phyloP scores from a whole-genome alignment of 2,888 invertebrate species.

The Euplagia quadripunctaria region DNA sequence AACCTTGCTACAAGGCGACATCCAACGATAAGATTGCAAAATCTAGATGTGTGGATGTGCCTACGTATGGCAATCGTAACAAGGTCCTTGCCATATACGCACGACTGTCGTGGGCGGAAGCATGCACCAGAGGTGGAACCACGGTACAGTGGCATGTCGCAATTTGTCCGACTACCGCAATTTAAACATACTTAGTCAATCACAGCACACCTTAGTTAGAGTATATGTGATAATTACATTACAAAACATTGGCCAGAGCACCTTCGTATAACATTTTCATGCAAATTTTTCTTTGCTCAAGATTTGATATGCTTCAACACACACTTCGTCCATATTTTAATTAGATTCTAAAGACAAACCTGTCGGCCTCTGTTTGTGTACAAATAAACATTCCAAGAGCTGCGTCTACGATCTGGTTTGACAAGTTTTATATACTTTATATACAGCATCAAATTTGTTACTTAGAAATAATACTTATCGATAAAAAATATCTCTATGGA shows the following conservation, averaged over 20 bases:
- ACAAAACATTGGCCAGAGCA: slow-evolving; percentile 19
- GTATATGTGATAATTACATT: slow-evolving; percentile 19
- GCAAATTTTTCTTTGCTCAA: slow-evolving; percentile 33
- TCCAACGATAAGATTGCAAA: slow-evolving; percentile 63
- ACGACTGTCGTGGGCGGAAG: slow-evolving; percentile 78
- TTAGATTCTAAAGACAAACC: slow-evolving; percentile 62
- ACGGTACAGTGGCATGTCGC: slow-evolving; percentile 56
- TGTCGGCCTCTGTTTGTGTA: slow-evolving; percentile 57
- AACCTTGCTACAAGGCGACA: slow-evolving; percentile 66
- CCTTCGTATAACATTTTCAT: slow-evolving; percentile 19
- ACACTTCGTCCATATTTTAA: slow-evolving; percentile 50
- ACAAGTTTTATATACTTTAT: slow-evolving; percentile 43
- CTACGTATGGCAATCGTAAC: slow-evolving; percentile 69
- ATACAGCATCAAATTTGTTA: slow-evolving; percentile 37
- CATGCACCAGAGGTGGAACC: slow-evolving; percentile 61
- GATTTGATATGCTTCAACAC: slow-evolving; percentile 27
- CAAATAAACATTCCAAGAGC: slow-evolving; percentile 42
- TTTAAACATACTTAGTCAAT: slow-evolving; percentile 40
- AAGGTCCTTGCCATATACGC: slow-evolving; percentile 78
- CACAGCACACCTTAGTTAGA: slow-evolving; percentile 2
- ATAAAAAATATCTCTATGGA: slow-evolving; percentile 29
- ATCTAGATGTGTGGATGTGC: slow-evolving; percentile 64
- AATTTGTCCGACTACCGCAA: slow-evolving; percentile 52
- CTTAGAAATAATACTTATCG: slow-evolving; percentile 41
- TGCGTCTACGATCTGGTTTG: slow-evolving; percentile 39